Base-by-base conservation (phyloP, 2,797 vertebrate genomes). In the Gouania willdenowi region DNA sequence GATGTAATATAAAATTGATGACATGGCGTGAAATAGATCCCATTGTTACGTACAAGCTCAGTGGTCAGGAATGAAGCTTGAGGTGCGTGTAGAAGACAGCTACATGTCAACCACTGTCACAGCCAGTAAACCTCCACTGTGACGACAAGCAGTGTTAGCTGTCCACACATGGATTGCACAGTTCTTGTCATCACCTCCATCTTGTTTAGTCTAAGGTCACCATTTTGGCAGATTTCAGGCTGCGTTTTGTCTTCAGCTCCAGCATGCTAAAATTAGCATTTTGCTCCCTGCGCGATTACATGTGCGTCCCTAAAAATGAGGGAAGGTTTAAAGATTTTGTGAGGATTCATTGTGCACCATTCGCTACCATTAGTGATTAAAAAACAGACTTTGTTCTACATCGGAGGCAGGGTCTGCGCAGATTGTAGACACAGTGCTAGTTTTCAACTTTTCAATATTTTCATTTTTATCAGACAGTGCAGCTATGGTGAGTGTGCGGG, bases 201-300 rank as follows among this genome's bases (percentile, higher is more conserved):
- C 66, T 60, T 87, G 81, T 84, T 86, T 86, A 85, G 81, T 85
- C 82, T 83, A 38, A 66, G 57, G 78, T 81, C 78, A 75, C 38
- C n/a, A n/a, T n/a, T n/a, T n/a, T n/a, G n/a, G n/a, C n/a, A n/a
- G n/a, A n/a, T n/a, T n/a, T n/a, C n/a, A n/a, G n/a, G n/a, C n/a
- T n/a, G n/a, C n/a, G n/a, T n/a, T n/a, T n/a, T 68, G 66, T 80
- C 78, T 60, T 86, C 78, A 79, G 62, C 62, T 77, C 60, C 52
- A 13, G 59, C 45, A 43, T 20, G 55, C 12, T 50, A 66, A 64
- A 56, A 51, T 61, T 55, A 45, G 12, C 45, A 15, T 38, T 48
- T 57, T 37, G 34, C n/a, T 26, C 28, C 47, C 38, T n/a, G 7
- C 9, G 35, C 38, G 23, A 42, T 31, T 30, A 51, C 27, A n/a